phyloP scores from a whole-genome alignment of 2,113 vertebrate genomes.

The Parotia lawesii region DNA sequence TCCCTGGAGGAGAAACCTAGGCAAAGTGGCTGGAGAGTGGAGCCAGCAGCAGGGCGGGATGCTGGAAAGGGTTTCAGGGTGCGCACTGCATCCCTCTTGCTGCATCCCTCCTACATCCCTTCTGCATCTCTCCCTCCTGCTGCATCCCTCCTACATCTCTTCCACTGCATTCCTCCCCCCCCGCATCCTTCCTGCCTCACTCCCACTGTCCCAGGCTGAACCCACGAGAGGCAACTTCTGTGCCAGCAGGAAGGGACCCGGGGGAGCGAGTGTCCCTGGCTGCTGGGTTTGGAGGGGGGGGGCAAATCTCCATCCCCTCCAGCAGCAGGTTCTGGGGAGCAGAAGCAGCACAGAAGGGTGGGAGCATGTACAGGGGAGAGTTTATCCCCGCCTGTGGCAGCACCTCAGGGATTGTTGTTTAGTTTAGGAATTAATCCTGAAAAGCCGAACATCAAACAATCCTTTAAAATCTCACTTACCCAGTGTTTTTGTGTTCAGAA shows the following conservation, averaged over 20 bases:
- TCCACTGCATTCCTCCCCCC: not conserved
- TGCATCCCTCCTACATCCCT: not conserved
- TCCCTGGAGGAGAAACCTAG: not conserved
- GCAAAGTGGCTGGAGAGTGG: not conserved
- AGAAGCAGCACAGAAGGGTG: not conserved
- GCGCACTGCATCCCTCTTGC: not conserved
- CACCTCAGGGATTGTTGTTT: not conserved
- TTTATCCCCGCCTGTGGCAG: not conserved
- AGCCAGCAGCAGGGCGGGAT: accelerated
- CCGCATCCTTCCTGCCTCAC: not conserved
- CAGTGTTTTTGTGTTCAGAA: not conserved
- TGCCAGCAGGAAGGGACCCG: accelerated
- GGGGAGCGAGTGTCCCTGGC: accelerated
- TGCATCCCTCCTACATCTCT: not conserved
- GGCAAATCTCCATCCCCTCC: accelerated
- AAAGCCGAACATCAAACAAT: not conserved
- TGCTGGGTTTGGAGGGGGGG: accelerated
- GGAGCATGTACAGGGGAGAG: not conserved
- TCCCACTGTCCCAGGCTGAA: not conserved
- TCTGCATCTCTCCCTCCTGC: not conserved
- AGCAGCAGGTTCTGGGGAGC: not conserved
- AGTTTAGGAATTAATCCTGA: not conserved
- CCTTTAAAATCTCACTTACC: not conserved
- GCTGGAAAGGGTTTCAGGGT: not conserved
- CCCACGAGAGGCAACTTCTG: accelerated